Percentiles rank a stretch among this genome's conserved stretches.
Evolutionary conservation across 2,113 vertebrate genomes (phyloP).

Genomic region (Pampusana beccarii): DNA sequence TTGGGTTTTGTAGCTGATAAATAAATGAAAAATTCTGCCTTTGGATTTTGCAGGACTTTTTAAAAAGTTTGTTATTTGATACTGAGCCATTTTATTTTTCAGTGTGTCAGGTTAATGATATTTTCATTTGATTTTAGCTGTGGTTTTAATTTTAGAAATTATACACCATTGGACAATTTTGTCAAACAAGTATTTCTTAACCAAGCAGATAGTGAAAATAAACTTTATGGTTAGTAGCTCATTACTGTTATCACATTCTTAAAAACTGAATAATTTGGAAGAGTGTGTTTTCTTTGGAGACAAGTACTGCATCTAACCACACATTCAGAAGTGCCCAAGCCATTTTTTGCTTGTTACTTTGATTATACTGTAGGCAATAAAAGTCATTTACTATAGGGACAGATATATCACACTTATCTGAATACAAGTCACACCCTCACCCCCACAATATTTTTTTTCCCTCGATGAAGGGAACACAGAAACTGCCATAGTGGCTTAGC

Average conservation of each 20-base stretch:
- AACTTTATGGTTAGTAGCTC: not conserved
- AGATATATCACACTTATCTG: not conserved
- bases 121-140: not conserved
- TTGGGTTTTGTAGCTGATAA: not conserved
- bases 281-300: not conserved
- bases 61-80: not conserved
- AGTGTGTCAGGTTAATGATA: not conserved
- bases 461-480: not conserved
- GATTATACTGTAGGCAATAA: rapidly evolving
- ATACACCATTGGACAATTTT: not conserved
- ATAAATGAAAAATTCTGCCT: not conserved
- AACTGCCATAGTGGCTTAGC: not conserved
- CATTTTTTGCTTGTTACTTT: not conserved
- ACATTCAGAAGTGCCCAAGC: not conserved
- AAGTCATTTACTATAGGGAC: not conserved
- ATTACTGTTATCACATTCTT: not conserved
- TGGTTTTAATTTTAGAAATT: not conserved
- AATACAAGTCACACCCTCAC: not conserved
- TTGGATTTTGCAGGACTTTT: not conserved
- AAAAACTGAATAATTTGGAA: not conserved
- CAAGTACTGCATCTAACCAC: not conserved
- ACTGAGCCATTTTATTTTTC: not conserved
- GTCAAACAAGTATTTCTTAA: not conserved
- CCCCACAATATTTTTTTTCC: not conserved
- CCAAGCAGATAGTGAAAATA: not conserved